These are phyloP conservation scores for Epinephelus awoara DNA, from an alignment of 2,797 vertebrate species.

Conservation along the genomic window DNA sequence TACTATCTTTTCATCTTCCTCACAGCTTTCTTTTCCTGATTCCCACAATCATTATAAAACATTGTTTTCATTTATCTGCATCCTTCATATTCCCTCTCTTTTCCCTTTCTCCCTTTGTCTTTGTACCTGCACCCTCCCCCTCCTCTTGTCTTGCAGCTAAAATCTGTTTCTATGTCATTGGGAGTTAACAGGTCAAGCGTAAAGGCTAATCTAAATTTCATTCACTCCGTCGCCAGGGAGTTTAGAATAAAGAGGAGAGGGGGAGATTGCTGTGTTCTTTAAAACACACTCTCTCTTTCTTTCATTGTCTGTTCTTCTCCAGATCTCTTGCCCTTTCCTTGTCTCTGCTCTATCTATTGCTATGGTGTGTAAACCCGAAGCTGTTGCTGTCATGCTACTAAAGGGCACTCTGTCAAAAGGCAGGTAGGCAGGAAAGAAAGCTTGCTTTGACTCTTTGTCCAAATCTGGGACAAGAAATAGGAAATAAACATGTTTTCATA, in stretches of 20 bases:
- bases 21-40: conserved; percentile 9
- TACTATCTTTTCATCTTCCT: conserved; percentile 19
- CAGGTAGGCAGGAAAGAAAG: not conserved
- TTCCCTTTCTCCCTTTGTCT: conserved; percentile 4
- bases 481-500: not conserved
- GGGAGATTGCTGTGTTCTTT: conserved; percentile 20
- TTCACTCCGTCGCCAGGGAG: conserved; percentile 58
- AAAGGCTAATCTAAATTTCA: conserved; percentile 75
- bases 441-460: not conserved
- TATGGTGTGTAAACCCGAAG: not conserved
- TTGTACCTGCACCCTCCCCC: not conserved
- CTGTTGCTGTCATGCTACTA: not conserved
- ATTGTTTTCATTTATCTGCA: conserved; percentile 1
- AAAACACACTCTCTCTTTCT: conserved; percentile 5
- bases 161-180: conserved; percentile 69
- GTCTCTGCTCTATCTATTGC: not conserved
- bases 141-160: conserved; percentile 48
- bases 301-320: not conserved
- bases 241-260: conserved; percentile 47
- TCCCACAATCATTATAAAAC: not conserved
- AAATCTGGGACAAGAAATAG: not conserved
- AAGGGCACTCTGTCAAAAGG: not conserved
- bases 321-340: conserved; percentile 8
- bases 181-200: conserved; percentile 69
- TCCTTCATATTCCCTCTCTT: conserved; percentile 22